Percentiles rank a stretch among this genome's conserved stretches.
These are phyloP conservation scores for Phrynocephalus vlangalii DNA, from an alignment of 2,797 vertebrate genomes.

Conservation along the genomic window DNA sequence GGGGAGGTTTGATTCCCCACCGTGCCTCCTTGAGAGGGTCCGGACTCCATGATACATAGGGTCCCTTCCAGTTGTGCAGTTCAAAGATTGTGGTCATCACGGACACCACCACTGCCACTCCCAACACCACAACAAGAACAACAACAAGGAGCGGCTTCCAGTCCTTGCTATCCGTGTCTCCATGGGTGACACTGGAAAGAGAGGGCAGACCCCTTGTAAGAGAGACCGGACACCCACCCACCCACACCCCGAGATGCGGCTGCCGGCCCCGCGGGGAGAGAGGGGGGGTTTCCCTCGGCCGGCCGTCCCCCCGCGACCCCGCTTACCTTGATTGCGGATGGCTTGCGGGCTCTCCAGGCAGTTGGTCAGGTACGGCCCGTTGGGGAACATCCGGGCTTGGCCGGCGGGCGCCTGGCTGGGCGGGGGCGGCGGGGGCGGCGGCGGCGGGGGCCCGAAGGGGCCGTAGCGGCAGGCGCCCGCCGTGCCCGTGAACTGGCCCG, in stretches of 20 bases:
- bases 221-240: not conserved
- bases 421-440: conserved; percentile 84
- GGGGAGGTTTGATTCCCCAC: too few relatives aligned
- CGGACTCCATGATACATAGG: too few relatives aligned
- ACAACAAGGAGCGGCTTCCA: not conserved
- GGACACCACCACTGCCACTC: too few relatives aligned
- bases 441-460: conserved; percentile 86
- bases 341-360: conserved; percentile 89
- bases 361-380: conserved; percentile 88
- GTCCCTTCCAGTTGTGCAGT: too few relatives aligned
- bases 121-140: too few relatives aligned
- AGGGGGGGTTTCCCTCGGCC: not conserved
- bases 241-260: too few relatives aligned
- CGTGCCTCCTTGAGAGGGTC: too few relatives aligned
- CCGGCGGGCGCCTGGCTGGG: conserved; percentile 85
- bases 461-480: conserved; percentile 91
- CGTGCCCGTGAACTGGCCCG: conserved; percentile 92
- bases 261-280: too few relatives aligned
- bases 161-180: not conserved
- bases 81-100: too few relatives aligned
- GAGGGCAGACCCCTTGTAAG: not conserved
- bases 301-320: not conserved
- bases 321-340: conserved; percentile 91
- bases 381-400: conserved; percentile 90
- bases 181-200: not conserved